A percentile compares a stretch with the other conserved stretches of the same genome.
Evolutionary conservation across 1,140 invertebrate genomes (phyloP).

Genomic region (Latrodectus geometricus): DNA sequence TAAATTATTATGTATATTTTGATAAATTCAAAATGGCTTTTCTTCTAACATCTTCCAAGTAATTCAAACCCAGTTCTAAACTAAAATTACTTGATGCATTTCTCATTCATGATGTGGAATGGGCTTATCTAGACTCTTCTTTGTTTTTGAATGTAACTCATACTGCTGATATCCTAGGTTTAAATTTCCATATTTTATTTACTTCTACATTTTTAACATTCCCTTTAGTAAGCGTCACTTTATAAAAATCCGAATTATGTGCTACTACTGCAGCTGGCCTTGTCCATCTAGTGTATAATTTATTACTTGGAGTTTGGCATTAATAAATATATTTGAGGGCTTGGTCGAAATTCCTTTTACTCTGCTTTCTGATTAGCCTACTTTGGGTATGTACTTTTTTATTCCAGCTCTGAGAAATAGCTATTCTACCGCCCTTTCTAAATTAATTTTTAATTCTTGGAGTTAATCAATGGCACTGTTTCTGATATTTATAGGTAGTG

Average conservation of each 20-base stretch:
- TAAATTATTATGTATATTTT: too few species aligned
- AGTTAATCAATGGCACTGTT: neutral
- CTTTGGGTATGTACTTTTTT: neutral
- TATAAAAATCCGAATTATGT: neutral
- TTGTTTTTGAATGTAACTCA: too few species aligned
- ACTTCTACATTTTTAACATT: neutral
- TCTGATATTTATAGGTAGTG: neutral
- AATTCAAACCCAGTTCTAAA: too few species aligned
- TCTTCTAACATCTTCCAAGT: too few species aligned
- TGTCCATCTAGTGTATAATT: neutral
- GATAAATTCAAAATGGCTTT: too few species aligned
- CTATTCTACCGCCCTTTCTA: neutral
- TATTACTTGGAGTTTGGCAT: neutral
- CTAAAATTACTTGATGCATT: too few species aligned
- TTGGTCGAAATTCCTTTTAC: neutral
- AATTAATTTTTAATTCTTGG: neutral
- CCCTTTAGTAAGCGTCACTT: neutral
- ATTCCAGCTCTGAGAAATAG: neutral
- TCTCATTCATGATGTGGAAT: too few species aligned
- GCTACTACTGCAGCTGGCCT: neutral
- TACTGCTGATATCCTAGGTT: too few species aligned
- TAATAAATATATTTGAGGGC: neutral
- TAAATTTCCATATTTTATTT: slow-evolving; percentile 6
- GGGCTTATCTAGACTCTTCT: too few species aligned
- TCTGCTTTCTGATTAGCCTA: neutral